A percentile compares a stretch with the other conserved stretches of the same genome.
These are phyloP conservation scores for Pelosia muscerda DNA, from an alignment of 2,888 invertebrate genomes.

Conservation along the genomic window DNA sequence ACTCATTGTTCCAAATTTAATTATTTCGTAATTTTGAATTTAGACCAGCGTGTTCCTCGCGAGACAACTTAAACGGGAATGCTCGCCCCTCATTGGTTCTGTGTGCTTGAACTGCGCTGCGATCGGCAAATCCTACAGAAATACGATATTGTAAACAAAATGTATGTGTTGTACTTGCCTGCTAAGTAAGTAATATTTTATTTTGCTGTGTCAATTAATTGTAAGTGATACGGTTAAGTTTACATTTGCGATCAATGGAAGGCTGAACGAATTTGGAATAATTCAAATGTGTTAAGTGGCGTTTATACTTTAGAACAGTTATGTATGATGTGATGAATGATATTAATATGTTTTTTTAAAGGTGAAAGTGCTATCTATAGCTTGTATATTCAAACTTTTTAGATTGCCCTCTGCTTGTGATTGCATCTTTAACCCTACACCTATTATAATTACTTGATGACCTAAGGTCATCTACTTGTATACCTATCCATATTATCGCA, in stretches of 20 bases:
- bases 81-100: conserved; percentile 28
- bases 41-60: conserved; percentile 35
- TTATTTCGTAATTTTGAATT: conserved; percentile 41
- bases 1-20: conserved; percentile 50
- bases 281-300: background rate
- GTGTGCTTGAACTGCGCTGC: conserved; percentile 13
- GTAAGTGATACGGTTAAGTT: background rate
- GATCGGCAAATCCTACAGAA: conserved; percentile 24
- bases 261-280: background rate
- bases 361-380: no score
- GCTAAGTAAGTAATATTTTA: conserved; percentile 10
- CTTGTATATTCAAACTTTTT: no score
- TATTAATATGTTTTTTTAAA: background rate
- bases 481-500: no score
- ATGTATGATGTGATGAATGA: background rate
- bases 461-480: no score
- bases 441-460: no score
- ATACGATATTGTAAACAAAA: conserved; percentile 37
- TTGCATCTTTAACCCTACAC: no score
- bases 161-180: background rate
- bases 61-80: conserved; percentile 45
- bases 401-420: no score
- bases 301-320: background rate
- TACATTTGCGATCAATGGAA: background rate
- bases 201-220: conserved; percentile 12